Evolutionary conservation across 2,888 invertebrate species (phyloP), one percentile per base, ranked within the genome.

Genomic region (Tetragnatha montana): DNA sequence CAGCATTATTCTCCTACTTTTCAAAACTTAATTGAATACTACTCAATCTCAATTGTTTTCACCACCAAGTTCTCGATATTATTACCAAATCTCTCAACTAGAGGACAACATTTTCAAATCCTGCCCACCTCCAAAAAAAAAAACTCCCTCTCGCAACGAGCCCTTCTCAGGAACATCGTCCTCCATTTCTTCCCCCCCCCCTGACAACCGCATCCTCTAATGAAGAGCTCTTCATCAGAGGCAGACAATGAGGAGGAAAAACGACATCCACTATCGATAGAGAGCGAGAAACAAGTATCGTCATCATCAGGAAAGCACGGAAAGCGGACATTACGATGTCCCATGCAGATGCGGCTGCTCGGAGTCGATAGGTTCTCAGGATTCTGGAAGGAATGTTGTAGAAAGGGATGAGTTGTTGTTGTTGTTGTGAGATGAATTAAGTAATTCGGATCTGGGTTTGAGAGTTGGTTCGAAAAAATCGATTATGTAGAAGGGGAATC

Each of bases 241-340:
- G 60, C 21, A n/a, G 81, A 87, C 70, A 87, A 81, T 81, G 69
- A 51, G 76, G 75, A 68, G 19, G 50, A 49, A 81, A 82, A 87
- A 47, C 8, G 78, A 87, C 76, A 71, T 75, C 76, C 60, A 87
- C 81, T 81, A 87, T 87, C 81, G 74, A 81, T 81, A 87, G 76
- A 82, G 76, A 87, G 81, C 47, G 87, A 81, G 87, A 71, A 70
- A 75, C 69, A 85, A 87, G 76, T 87, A 81, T 87, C 81, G 87
- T 87, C 87, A 87, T 87, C 87, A 87, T 87, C 81, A 76, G n/a
- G 76, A 14, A 14, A 69, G 87, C 87, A 87, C 87, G 87, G 76
- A 71, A 87, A 71, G 70, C 75, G 76, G 87, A 76, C 87, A 87
- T 87, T 87, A 87, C 81, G 49, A 49, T 49, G 76, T 76, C 75